Evolutionary conservation across 2,797 vertebrate species (phyloP).

Genomic region (Lophotriccus pileatus): DNA sequence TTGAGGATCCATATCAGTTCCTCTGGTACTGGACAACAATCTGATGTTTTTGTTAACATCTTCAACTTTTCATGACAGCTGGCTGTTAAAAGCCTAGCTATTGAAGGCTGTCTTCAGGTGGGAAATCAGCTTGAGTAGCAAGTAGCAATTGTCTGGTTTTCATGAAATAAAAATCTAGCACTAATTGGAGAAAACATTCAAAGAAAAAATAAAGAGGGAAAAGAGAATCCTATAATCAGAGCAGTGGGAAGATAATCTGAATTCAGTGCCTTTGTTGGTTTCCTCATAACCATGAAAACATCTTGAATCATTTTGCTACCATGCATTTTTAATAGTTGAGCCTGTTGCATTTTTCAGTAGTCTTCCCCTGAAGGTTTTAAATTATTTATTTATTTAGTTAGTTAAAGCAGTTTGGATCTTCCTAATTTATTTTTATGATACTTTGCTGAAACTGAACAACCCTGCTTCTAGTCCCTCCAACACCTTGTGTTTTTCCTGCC

Average conservation of each 20-base stretch:
- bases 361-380: neutral
- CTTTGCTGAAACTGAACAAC: neutral
- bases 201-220: neutral
- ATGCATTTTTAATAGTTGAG: conserved; percentile 13
- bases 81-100: neutral
- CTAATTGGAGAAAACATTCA: neutral
- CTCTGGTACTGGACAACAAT: neutral
- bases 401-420: neutral
- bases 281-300: neutral
- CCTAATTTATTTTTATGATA: neutral
- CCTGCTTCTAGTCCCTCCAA: neutral
- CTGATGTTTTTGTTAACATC: neutral
- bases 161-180: neutral
- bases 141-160: neutral
- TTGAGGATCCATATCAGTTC: neutral
- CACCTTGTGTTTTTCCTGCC: neutral
- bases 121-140: neutral
- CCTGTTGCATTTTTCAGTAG: conserved; percentile 28
- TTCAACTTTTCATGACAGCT: neutral
- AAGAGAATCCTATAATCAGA: neutral
- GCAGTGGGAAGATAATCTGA: neutral
- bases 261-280: neutral
- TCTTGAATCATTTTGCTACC: conserved; percentile 5
- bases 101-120: neutral
- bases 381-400: neutral